phyloP scores from a whole-genome alignment of 2,113 vertebrate genomes.

The Chiloscyllium plagiosum region DNA sequence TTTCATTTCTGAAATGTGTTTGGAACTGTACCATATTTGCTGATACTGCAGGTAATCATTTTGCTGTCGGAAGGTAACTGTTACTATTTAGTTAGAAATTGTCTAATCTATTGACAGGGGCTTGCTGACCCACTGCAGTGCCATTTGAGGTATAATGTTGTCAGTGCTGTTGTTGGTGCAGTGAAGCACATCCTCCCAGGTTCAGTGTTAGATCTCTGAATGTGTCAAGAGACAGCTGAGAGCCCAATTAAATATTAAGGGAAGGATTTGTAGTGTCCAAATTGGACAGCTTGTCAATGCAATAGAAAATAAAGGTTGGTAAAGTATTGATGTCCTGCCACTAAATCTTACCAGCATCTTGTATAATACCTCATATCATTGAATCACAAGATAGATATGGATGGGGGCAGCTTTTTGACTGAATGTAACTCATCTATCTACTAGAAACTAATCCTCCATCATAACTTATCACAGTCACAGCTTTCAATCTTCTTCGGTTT shows the following conservation, averaged over 20 bases:
- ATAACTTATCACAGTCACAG: background rate
- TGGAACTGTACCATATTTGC: background rate
- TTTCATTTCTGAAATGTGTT: background rate
- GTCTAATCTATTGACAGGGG: background rate
- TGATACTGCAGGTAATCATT: background rate
- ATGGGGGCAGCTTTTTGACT: background rate
- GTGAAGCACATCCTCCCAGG: constrained; percentile 17
- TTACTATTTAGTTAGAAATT: constrained; percentile 5
- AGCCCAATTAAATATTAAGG: background rate
- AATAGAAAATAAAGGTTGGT: constrained; percentile 19
- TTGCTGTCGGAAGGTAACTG: background rate
- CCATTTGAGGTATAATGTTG: background rate
- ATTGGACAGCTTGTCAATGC: constrained; percentile 35
- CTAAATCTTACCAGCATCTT: background rate
- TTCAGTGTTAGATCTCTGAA: constrained; percentile 12
- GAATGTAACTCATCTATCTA: background rate
- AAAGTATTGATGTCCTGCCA: constrained; percentile 16
- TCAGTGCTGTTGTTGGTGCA: background rate
- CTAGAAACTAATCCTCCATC: background rate
- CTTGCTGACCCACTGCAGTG: background rate
- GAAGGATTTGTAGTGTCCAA: background rate
- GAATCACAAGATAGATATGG: background rate
- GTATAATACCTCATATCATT: background rate
- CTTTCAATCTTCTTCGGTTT: background rate
- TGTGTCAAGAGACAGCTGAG: background rate